These are phyloP conservation scores for Clarias pachynema DNA, from an alignment of 2,797 vertebrate species.

Conservation along the genomic window DNA sequence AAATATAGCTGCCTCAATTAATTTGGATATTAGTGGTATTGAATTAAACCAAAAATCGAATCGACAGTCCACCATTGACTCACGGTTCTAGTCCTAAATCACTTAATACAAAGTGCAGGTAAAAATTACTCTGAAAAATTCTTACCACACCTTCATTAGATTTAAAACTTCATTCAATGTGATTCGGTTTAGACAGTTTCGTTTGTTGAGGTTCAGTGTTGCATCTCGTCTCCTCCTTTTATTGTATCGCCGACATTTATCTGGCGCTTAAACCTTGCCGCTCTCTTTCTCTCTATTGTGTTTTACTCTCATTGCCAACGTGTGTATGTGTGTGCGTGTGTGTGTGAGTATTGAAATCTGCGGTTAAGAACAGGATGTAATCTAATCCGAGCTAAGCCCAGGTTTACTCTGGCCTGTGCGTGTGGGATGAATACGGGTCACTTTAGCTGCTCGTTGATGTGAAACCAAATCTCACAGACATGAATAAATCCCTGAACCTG, in stretches of 20 bases:
- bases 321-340: slow-evolving; percentile 20
- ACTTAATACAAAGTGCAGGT: neutral
- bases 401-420: slow-evolving; percentile 63
- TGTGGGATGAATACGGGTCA: slow-evolving; percentile 67
- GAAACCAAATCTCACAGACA: slow-evolving; percentile 71
- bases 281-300: slow-evolving; percentile 13
- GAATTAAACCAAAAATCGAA: too few relatives aligned
- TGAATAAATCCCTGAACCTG: slow-evolving; percentile 74
- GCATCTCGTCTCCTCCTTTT: slow-evolving; percentile 23
- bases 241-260: slow-evolving; percentile 12
- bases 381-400: slow-evolving; percentile 65
- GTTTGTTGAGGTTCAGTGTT: slow-evolving; percentile 22
- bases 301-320: neutral
- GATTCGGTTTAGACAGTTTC: slow-evolving; percentile 4
- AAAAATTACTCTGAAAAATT: too few relatives aligned
- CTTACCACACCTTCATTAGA: neutral
- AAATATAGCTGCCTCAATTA: too few relatives aligned
- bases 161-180: neutral
- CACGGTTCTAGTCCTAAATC: neutral
- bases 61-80: too few relatives aligned
- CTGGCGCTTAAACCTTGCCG: slow-evolving; percentile 3
- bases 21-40: too few relatives aligned
- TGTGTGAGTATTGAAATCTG: slow-evolving; percentile 33
- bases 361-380: slow-evolving; percentile 65
- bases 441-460: slow-evolving; percentile 69